Base-by-base conservation (phyloP, 2,888 invertebrate species). In the Caenorhabditis becei region DNA sequence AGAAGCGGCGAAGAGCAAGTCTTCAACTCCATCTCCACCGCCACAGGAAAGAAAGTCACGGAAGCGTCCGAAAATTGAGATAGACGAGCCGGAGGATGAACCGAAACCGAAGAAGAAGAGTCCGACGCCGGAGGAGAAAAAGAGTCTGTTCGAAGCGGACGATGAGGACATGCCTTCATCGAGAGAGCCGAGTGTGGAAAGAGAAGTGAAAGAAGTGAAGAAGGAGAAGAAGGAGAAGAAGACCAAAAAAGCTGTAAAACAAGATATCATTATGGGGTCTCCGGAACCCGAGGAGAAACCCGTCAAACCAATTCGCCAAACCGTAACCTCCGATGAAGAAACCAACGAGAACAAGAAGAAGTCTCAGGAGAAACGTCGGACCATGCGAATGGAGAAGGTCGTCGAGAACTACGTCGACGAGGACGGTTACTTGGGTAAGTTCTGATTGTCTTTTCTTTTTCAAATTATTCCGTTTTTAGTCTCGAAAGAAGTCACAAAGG, bases 391-490 rank as follows among this genome's bases (percentile, higher is more conserved):
- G n/a, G 82, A 82, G 54, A 82, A 77, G 32, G 74, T 82, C 51
- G 69, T 77, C 11, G 82, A 82, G 54, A 78, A 77, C 1, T 82
- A 54, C 41, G 82, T 82, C 10, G 82, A 82, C 37, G 82, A 82
- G 47, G 82, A 82, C 61, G 82, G 82, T n/a, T 82, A 75, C 61
- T 77, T 82, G 44, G 82, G 82, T 78, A 24, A 49, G 70, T 28
- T 24, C 24, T 61, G 35, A 5, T 28, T 51, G 35, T 47, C n/a
- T 32, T 8, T 35, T 23, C 14, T 32, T 67, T 47, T 49, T 5
- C 4, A 28, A 26, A 20, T 28, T 32, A 32, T 32, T 11, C 11
- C 26, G 1, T 54, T 81, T 81, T 61, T 71, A 81, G 80, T 81
- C 16, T 77, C 80, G 8, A 71, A 72, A 20, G 71, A 77, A 63